A percentile compares a stretch with the other conserved stretches of the same genome.
Conservation (phyloP, 2,113 vertebrate genomes). For the Hypomesus transpacificus region DNA sequence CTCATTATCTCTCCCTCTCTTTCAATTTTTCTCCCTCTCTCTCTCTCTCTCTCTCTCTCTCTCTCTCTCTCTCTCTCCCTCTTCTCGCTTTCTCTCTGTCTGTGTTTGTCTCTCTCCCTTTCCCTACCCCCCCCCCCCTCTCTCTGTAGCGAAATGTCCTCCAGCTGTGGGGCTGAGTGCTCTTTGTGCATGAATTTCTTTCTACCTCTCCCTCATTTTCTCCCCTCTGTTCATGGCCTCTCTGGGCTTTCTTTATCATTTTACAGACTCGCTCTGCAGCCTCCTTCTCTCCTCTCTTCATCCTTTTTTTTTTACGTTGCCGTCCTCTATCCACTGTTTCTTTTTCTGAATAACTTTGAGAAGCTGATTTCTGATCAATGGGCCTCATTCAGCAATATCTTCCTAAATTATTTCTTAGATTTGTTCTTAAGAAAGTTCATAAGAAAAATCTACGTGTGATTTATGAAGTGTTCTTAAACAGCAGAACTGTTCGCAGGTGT, state of each 20-base stretch:
- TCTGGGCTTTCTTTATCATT: not conserved
- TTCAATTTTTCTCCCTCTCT: not conserved
- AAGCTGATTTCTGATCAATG: not conserved
- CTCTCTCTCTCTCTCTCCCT: not conserved
- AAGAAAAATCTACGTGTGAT: too few relatives aligned
- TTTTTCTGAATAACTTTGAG: not conserved
- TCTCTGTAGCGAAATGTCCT: not conserved
- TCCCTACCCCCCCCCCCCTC: not conserved
- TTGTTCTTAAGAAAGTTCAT: too few relatives aligned
- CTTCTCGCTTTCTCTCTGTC: not conserved
- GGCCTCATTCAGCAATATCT: too few relatives aligned
- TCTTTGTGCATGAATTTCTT: not conserved
- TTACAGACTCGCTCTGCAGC: not conserved
- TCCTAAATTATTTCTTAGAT: too few relatives aligned
- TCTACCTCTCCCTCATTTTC: not conserved
- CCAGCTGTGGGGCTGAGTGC: constrained; percentile 1
- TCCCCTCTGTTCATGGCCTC: not conserved
- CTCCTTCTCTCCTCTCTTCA: not conserved
- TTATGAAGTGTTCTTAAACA: too few relatives aligned
- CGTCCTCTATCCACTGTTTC: not conserved
- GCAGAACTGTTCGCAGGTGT: too few relatives aligned
- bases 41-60: not conserved
- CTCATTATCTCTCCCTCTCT: not conserved
- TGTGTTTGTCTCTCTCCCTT: not conserved
- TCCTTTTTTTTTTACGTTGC: not conserved